Base-by-base conservation (phyloP, 2,888 invertebrate species). In the Polydrusus cervinus region DNA sequence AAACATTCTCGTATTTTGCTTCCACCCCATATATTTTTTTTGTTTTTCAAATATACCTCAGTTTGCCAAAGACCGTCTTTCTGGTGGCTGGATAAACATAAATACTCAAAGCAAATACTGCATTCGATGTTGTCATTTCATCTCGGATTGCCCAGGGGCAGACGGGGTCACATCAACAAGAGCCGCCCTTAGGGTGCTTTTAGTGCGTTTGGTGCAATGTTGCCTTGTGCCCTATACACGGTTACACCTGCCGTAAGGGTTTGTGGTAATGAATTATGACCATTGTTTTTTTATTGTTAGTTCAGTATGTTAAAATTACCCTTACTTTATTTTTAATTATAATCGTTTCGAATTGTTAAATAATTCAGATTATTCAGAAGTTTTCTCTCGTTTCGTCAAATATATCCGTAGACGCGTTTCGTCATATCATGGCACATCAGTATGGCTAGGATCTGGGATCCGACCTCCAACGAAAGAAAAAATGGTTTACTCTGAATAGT, bases 71-170 rank as follows among this genome's bases (percentile, higher is more conserved):
- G 70, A 61, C 40, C 49, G 70, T 49, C 70, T 61, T 70, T 70
- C 61, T 61, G 47, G 30, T 61, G 49, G 61, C 51, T 61, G 51
- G n/a, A 62, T 61, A 70, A 70, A 70, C 40, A 70, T 70, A 70
- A 61, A 70, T 61, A 70, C 61, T 16, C 34, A 47, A 51, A 61
- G 49, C 34, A 70, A 70, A 70, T 61, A 68, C 38, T 25, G 14
- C 13, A 9, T 51, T 38, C 60, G 20, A 61, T 70, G 40, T 70
- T 70, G 70, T 70, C 70, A 51, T 70, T 70, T 70, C 61, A 70
- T 70, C 61, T 70, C 51, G 34, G 0, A 40, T 47, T 30, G 68
- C 68, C 16, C 13, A 51, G 14, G 34, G 68, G 60, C 51, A 38
- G 55, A 25, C 43, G 13, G 43, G 51, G 49, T 16, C 51, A 51